A percentile compares a stretch with the other conserved stretches of the same genome.
phyloP scores from a whole-genome alignment of 35 echinoderm and acorn worm genomes.

The Lytechinus pictus region DNA sequence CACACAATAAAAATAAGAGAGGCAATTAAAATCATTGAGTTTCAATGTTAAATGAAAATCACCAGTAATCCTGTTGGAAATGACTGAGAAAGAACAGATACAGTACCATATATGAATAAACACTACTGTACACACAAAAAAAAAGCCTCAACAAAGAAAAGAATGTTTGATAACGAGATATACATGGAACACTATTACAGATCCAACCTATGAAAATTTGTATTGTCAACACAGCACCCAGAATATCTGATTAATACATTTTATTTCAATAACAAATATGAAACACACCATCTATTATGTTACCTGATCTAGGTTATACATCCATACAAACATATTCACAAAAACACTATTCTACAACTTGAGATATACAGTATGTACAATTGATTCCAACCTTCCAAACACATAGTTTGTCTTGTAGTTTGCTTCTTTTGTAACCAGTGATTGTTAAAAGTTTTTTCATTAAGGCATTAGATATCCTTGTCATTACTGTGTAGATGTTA shows the following conservation, averaged over 20 bases:
- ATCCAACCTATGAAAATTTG: not conserved
- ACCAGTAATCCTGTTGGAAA: no score
- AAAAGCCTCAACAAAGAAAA: not conserved
- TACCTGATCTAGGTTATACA: not conserved
- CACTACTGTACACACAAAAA: not conserved
- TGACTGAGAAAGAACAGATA: no score
- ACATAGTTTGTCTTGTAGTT: not conserved
- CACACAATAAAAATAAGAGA: not conserved
- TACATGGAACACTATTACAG: not conserved
- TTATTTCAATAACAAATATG: not conserved
- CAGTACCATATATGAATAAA: not conserved
- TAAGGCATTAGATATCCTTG: no score
- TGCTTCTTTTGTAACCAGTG: not conserved
- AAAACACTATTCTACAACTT: constrained; percentile 13
- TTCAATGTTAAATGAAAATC: not conserved
- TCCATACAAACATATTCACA: not conserved
- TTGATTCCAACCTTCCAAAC: not conserved
- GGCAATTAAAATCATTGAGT: not conserved
- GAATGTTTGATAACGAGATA: not conserved
- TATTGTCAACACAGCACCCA: not conserved
- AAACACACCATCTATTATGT: not conserved
- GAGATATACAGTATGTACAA: not conserved
- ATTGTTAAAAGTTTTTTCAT: not conserved
- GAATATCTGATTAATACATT: not conserved
- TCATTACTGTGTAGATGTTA: no score